A percentile compares a stretch with the other conserved stretches of the same genome.
Evolutionary conservation across 2,888 invertebrate species (phyloP).

Genomic region (Cactoblastis cactorum): DNA sequence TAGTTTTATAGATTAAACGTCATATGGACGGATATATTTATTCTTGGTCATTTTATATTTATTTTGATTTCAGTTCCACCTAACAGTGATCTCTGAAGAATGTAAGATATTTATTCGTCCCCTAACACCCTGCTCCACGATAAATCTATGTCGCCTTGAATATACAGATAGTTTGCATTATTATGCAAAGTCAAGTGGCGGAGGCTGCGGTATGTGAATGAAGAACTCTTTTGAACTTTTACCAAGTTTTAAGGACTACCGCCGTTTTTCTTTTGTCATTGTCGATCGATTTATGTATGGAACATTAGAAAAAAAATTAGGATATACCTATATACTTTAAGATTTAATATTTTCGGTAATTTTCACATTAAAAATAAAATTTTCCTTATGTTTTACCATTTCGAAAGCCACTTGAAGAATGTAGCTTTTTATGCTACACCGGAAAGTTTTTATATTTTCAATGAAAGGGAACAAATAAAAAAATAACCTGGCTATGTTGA

Average conservation of each 20-base stretch:
- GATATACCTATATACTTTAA: too few relatives aligned
- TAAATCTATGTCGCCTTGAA: slow-evolving; percentile 60
- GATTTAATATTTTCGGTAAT: too few relatives aligned
- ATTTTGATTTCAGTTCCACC: not conserved
- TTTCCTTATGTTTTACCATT: too few relatives aligned
- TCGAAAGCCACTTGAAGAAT: too few relatives aligned
- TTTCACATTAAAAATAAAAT: too few relatives aligned
- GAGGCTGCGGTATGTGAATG: slow-evolving; percentile 44
- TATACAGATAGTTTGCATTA: slow-evolving; percentile 67
- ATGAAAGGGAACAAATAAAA: too few relatives aligned
- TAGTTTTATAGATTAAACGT: too few relatives aligned
- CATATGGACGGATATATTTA: too few relatives aligned
- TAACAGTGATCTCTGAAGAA: slow-evolving; percentile 13
- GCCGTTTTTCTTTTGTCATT: not conserved
- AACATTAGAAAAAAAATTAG: too few relatives aligned
- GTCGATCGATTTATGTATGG: not conserved
- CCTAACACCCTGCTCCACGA: slow-evolving; percentile 46
- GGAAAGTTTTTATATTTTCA: too few relatives aligned
- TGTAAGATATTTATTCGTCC: slow-evolving; percentile 53
- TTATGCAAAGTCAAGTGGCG: slow-evolving; percentile 60
- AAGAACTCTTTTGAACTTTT: slow-evolving; percentile 19
- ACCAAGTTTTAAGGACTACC: not conserved
- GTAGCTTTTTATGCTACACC: too few relatives aligned
- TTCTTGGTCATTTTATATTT: not conserved
- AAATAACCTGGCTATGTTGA: too few relatives aligned